Percentiles rank a stretch among this genome's conserved stretches.
Conservation (phyloP, 2,888 invertebrate genomes). For the Hemicrepidius hirtus region DNA sequence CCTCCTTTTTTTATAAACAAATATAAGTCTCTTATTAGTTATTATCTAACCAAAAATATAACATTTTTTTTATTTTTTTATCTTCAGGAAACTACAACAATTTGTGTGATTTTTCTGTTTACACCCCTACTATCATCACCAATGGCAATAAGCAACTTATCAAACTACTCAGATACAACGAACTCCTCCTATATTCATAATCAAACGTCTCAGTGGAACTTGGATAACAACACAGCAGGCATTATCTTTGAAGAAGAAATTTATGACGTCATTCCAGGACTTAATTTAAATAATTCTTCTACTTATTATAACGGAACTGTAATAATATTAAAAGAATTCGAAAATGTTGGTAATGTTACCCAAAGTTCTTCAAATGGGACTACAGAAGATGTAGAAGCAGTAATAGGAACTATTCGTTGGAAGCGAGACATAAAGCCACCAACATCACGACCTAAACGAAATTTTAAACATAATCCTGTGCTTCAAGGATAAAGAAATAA, state of each 20-base stretch:
- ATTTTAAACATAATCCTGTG: background rate
- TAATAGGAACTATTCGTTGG: background rate
- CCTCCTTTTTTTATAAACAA: no score
- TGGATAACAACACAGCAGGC: background rate
- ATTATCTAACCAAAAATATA: no score
- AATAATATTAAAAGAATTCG: no score
- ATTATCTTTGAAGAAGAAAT: background rate
- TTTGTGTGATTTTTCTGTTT: background rate
- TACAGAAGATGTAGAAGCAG: background rate
- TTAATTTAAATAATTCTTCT: background rate
- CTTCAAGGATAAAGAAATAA: background rate
- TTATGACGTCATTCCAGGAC: background rate
- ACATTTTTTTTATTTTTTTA: background rate
- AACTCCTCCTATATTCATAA: slow-evolving; percentile 5
- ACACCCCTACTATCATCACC: background rate
- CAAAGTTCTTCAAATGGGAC: no score
- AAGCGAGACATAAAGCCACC: background rate
- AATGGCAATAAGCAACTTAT: background rate
- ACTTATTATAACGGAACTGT: no score
- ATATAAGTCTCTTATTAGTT: no score
- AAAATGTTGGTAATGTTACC: no score
- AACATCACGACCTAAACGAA: background rate
- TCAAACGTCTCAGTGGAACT: background rate
- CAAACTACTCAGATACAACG: background rate
- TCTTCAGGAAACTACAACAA: background rate